Conservation (phyloP, 2,888 invertebrate species). For the Crossocerus cetratus region DNA sequence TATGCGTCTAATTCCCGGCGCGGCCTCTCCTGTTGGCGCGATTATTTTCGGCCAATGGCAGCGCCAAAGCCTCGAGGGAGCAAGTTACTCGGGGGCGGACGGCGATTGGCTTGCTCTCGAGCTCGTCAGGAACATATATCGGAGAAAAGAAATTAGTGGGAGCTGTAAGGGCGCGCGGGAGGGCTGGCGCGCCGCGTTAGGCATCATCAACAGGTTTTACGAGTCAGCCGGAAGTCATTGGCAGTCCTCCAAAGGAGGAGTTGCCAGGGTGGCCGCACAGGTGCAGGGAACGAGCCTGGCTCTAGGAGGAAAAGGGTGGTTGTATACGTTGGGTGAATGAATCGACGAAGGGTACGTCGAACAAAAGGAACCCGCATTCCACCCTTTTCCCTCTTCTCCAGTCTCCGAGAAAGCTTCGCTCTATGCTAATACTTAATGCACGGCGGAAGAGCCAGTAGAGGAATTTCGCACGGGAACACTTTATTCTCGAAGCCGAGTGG, state of each 20-base stretch:
- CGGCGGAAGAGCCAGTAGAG: too few relatives aligned
- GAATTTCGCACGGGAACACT: too few relatives aligned
- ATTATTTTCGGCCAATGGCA: background rate
- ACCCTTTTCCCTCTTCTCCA: too few relatives aligned
- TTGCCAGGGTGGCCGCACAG: slow-evolving; percentile 48
- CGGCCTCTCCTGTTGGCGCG: background rate
- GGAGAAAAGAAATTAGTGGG: background rate
- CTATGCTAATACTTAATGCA: too few relatives aligned
- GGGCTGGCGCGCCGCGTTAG: background rate
- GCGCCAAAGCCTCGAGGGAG: too few relatives aligned
- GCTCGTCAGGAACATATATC: background rate
- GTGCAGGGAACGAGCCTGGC: slow-evolving; percentile 47
- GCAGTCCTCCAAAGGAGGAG: slow-evolving; percentile 64
- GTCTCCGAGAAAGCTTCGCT: too few relatives aligned
- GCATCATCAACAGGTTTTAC: slow-evolving; percentile 67
- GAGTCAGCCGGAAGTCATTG: slow-evolving; percentile 66
- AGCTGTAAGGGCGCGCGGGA: background rate
- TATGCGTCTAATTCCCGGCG: background rate
- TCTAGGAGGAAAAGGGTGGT: slow-evolving; percentile 28
- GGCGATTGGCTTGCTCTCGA: too few relatives aligned
- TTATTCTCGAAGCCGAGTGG: too few relatives aligned
- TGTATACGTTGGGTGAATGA: slow-evolving; percentile 36
- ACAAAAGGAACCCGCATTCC: slow-evolving; percentile 32
- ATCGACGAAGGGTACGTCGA: slow-evolving; percentile 39
- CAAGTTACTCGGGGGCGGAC: too few relatives aligned